Base-by-base conservation (phyloP, 2,888 invertebrate genomes). In the Ypsolopha scabrella region DNA sequence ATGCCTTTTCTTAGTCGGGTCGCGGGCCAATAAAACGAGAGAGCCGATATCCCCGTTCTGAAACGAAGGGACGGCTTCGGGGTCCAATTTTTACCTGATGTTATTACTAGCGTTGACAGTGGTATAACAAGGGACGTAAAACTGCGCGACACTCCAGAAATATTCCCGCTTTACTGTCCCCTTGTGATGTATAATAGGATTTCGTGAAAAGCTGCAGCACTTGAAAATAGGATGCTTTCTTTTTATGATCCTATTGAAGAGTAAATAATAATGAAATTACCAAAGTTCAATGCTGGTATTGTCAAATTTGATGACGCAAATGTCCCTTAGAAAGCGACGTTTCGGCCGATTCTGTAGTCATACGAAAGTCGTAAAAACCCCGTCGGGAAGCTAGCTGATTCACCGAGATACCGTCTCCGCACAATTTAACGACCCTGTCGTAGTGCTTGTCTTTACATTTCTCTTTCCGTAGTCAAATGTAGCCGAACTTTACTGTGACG, bases 71-170 rank as follows among this genome's bases (percentile, higher is more conserved):
- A 71, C 72, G 70, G 72, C 65, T 70, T 76, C 60, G 67, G 70
- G 67, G 68, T 68, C 68, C 68, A 75, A 77, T 79, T 83, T 83
- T 81, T 85, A 83, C 83, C 83, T 83, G 85, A 74, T 70, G 72
- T 77, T 75, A 79, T 77, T 74, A 72, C 73, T 61, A 67, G 66
- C 72, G 78, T 71, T 76, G 80, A 80, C 78, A 77, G 72, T 73
- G 68, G 72, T 68, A 72, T 79, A 75, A 79, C 72, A 70, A 70
- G 72, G 76, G 72, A 69, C 65, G 64, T 65, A 62, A 68, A 72
- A 72, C 62, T 64, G 64, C 63, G 64, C 63, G 68, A 71, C 70
- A 69, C 67, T 74, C 61, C 63, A 70, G 69, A 68, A 69, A 70
- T 65, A 62, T 62, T 24, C 24, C 24, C 24, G 24, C 24, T 24